phyloP scores from a whole-genome alignment of 2,797 vertebrate genomes.

The Clarias pachynema region DNA sequence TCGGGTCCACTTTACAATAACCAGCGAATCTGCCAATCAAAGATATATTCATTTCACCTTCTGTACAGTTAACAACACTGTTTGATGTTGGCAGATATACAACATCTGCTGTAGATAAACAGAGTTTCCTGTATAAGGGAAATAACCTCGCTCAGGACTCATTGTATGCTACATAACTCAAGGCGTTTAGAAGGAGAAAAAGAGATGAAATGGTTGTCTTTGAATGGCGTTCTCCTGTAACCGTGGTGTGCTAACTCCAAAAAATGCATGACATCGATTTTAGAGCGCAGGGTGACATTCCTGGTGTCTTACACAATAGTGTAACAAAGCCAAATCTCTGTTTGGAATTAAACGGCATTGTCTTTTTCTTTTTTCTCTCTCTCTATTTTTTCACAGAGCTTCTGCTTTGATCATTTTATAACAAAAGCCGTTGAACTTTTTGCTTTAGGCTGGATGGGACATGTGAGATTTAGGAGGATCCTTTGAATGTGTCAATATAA shows the following conservation, averaged over 20 bases:
- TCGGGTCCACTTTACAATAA: slow-evolving; percentile 68
- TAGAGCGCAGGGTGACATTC: slow-evolving; percentile 54
- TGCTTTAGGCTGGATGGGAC: slow-evolving; percentile 19
- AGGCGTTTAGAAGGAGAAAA: slow-evolving; percentile 50
- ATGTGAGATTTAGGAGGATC: slow-evolving; percentile 31
- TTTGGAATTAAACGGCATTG: slow-evolving; percentile 53
- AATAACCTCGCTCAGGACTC: slow-evolving; percentile 43
- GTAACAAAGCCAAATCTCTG: slow-evolving; percentile 49
- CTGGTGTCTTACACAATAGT: slow-evolving; percentile 56
- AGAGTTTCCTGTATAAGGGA: slow-evolving; percentile 44
- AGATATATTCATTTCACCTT: slow-evolving; percentile 75
- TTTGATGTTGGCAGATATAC: slow-evolving; percentile 71
- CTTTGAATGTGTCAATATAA: slow-evolving; percentile 43
- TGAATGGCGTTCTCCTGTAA: slow-evolving; percentile 59
- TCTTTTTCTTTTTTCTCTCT: slow-evolving; percentile 1
- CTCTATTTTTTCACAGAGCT: slow-evolving; percentile 1
- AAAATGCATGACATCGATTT: slow-evolving; percentile 59
- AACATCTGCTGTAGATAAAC: slow-evolving; percentile 53
- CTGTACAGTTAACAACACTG: slow-evolving; percentile 68
- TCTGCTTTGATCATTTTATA: slow-evolving; percentile 30
- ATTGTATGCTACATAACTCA: slow-evolving; percentile 45
- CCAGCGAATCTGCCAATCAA: slow-evolving; percentile 71
- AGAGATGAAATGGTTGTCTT: slow-evolving; percentile 60
- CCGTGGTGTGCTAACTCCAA: slow-evolving; percentile 47
- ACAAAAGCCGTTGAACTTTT: slow-evolving; percentile 33